Evolutionary conservation across 2,888 invertebrate species (phyloP), one percentile per base, ranked within the genome.

Genomic region (Stenichneumon culpator): DNA sequence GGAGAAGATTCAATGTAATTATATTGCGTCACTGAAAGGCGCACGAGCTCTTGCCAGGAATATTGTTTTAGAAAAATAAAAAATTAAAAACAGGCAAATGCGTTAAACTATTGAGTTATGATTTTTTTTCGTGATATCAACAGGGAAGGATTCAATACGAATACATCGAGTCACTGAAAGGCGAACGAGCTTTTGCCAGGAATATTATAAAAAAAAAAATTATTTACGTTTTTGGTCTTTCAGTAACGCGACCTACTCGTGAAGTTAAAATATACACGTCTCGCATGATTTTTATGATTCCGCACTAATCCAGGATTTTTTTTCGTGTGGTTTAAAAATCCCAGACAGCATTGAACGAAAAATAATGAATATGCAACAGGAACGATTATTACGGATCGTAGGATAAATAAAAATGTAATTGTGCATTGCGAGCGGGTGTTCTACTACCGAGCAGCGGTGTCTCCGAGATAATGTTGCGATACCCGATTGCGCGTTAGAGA

Each of bases 391-490:
- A 54, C 14, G 39, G 36, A 39, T n/a, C 14, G 6, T 69, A 11
- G 79, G 25, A 65, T 52, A 89, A 89, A 90, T 87, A 84, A 79
- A 85, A 88, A 85, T 87, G 73, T 87, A 90, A 79, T 52, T 88
- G 93, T 92, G 92, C 93, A 92, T 91, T 91, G 91, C 91, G 89
- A 90, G 92, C 92, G 86, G 89, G 92, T 93, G 93, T 28, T 87
- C 89, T 86, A 68, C 90, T 91, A 91, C 84, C 87, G 87, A 88
- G 88, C 89, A 90, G 89, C 89, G 79, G 83, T 79, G 67, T 54
- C 22, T 73, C 28, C 19, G 28, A 32, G 16, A 65, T 22, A 63
- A 75, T 75, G 7, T 63, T 63, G 16, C 60, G 32, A 25, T 63
- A 32, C 16, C 28, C 32, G 63, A 32, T 63, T 28, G 57, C 57